Percentiles rank a stretch among this genome's conserved stretches.
phyloP scores from a whole-genome alignment of 2,888 invertebrate genomes.

The Pterobdella sp. region DNA sequence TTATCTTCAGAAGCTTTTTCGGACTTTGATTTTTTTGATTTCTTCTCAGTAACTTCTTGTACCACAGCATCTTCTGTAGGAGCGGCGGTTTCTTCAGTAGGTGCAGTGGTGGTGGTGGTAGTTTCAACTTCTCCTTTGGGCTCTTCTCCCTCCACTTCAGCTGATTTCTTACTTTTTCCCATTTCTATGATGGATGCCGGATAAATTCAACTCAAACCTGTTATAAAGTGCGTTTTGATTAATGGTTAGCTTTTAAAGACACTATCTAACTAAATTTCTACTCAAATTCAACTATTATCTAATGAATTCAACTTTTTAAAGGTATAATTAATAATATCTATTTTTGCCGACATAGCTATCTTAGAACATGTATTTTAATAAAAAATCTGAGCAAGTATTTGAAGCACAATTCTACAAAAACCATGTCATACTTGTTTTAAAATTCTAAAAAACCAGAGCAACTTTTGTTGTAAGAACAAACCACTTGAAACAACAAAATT shows the following conservation, averaged over 20 bases:
- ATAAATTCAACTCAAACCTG: no score
- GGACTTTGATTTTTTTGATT: slow-evolving; percentile 5
- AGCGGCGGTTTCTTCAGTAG: background rate
- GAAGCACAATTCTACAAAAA: no score
- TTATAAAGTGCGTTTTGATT: no score
- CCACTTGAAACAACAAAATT: no score
- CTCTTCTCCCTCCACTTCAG: background rate
- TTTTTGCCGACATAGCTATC: no score
- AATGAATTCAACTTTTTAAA: no score
- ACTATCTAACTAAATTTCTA: background rate
- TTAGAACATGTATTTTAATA: no score
- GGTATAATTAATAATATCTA: no score
- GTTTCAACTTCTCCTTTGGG: background rate
- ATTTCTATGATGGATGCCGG: background rate
- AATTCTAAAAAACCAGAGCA: no score
- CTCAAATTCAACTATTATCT: background rate
- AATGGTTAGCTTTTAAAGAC: background rate
- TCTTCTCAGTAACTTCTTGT: background rate
- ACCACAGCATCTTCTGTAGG: background rate
- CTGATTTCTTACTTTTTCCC: background rate
- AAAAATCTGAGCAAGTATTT: no score
- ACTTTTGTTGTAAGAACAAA: no score
- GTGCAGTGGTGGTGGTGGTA: background rate
- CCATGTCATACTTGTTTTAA: no score
- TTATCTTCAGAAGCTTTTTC: background rate